Conservation (phyloP, 2,113 vertebrate genomes). For the Gasterosteus nipponicus region DNA sequence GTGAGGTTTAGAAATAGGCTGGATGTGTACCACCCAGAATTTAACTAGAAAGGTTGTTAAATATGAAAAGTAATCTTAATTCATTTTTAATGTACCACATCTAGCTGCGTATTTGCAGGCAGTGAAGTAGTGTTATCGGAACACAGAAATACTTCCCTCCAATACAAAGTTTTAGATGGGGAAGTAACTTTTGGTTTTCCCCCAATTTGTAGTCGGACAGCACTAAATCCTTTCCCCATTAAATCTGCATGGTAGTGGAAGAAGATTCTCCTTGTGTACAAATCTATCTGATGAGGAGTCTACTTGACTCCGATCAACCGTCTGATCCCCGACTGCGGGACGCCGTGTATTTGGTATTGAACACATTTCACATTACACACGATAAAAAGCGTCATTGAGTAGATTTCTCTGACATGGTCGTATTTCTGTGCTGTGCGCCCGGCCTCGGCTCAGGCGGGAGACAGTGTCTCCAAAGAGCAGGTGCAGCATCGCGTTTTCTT, state of each 20-base stretch:
- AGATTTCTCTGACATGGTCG: conserved; percentile 54
- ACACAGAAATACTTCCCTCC: not conserved
- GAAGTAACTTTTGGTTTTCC: not conserved
- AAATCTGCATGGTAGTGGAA: conserved; percentile 6
- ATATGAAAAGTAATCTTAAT: not conserved
- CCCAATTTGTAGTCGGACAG: not conserved
- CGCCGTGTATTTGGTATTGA: conserved; percentile 44
- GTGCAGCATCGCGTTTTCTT: conserved; percentile 57
- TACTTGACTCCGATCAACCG: conserved; percentile 7
- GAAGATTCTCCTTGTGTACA: conserved; percentile 4
- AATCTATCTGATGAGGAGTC: conserved; percentile 14
- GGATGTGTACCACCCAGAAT: not conserved
- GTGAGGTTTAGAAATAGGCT: conserved; percentile 8
- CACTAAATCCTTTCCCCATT: not conserved
- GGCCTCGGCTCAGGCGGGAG: conserved; percentile 48
- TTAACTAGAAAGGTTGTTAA: not conserved
- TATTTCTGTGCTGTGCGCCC: conserved; percentile 35
- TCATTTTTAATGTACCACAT: not conserved
- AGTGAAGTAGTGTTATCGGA: not conserved
- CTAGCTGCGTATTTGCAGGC: not conserved
- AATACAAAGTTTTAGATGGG: not conserved
- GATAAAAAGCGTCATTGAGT: conserved; percentile 41
- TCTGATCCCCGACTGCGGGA: conserved; percentile 16
- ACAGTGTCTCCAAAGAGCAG: conserved; percentile 68
- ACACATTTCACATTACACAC: conserved; percentile 37